Conservation (phyloP, 2,888 invertebrate genomes). For the Andricus curvator region DNA sequence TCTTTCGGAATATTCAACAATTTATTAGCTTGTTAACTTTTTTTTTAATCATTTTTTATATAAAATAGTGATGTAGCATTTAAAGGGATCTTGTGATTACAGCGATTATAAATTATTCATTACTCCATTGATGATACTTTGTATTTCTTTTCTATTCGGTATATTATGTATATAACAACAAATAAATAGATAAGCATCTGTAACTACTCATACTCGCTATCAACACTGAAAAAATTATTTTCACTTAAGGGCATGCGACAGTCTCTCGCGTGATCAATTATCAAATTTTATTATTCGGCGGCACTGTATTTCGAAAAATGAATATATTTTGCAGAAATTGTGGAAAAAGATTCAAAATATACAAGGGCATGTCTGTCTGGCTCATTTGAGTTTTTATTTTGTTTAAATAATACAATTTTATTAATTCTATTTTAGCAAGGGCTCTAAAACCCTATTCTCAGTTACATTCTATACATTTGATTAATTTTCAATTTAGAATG, state of each 20-base stretch:
- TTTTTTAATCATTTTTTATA: conserved; percentile 61
- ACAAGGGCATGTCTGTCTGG: too few relatives aligned
- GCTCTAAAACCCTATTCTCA: too few relatives aligned
- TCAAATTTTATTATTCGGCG: too few relatives aligned
- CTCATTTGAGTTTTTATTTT: too few relatives aligned
- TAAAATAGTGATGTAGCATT: conserved; percentile 72
- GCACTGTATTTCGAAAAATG: too few relatives aligned
- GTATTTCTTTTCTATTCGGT: conserved; percentile 58
- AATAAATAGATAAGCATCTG: conserved; percentile 77
- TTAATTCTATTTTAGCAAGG: too few relatives aligned
- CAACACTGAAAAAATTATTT: conserved; percentile 71
- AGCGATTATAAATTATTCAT: conserved; percentile 74
- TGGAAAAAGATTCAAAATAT: too few relatives aligned
- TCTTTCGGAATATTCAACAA: conserved; percentile 65
- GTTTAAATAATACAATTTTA: too few relatives aligned
- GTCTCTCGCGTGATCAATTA: too few relatives aligned
- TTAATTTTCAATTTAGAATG: too few relatives aligned
- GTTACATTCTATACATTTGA: too few relatives aligned
- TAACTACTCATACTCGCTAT: conserved; percentile 73
- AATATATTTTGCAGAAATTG: too few relatives aligned
- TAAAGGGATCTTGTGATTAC: conserved; percentile 72
- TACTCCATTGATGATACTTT: conserved; percentile 67
- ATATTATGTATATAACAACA: conserved; percentile 73
- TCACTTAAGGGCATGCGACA: conserved; percentile 20
- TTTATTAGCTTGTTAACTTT: conserved; percentile 67